Base-by-base conservation (phyloP, 2,797 vertebrate species). In the Micrastur ruficollis region DNA sequence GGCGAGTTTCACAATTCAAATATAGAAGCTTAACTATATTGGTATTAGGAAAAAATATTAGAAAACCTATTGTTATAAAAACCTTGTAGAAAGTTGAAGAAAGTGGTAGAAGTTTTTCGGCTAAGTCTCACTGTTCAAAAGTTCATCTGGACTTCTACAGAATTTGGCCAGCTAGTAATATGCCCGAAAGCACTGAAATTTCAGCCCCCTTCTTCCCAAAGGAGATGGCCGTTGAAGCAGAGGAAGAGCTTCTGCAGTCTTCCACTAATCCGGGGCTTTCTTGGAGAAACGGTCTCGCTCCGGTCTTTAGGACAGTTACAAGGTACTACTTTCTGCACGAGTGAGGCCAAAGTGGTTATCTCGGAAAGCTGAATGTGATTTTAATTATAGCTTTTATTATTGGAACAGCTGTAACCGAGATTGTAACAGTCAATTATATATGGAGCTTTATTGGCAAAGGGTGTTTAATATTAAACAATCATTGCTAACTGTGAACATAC, bases 401-500 rank as follows among this genome's bases (percentile, higher is more conserved):
- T 95, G 93, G 36, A 91, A 91, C 94, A 91, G 76, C 93, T 95
- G 93, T 95, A 96, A 93, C 81, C 90, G 89, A 74, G 95, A 92
- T 92, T 83, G 86, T 95, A 95, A 95, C 73, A 86, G 96, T 91
- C 92, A 96, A 95, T 97, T 97, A 93, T 94, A 80, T 76, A 47
- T 68, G 76, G 65, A 73, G 71, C 76, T 97, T 95, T 92, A 96
- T 87, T 95, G 90, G 93, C 78, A 92, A 87, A 95, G 89, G 81
- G 93, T 95, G 95, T 94, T 96, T 92, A 95, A 97, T 97, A 97
- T 97, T 97, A 95, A 95, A 97, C 61, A 97, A 97, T 97, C 95
- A 89, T 91, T 97, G 95, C 95, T 97, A 97, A 97, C 89, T 55
- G 34, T 97, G 97, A 97, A 96, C 95, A 95, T 97, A 98, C 94